A percentile compares a stretch with the other conserved stretches of the same genome.
Evolutionary conservation across 2,888 invertebrate genomes (phyloP).

Genomic region (Oasisia sp.): DNA sequence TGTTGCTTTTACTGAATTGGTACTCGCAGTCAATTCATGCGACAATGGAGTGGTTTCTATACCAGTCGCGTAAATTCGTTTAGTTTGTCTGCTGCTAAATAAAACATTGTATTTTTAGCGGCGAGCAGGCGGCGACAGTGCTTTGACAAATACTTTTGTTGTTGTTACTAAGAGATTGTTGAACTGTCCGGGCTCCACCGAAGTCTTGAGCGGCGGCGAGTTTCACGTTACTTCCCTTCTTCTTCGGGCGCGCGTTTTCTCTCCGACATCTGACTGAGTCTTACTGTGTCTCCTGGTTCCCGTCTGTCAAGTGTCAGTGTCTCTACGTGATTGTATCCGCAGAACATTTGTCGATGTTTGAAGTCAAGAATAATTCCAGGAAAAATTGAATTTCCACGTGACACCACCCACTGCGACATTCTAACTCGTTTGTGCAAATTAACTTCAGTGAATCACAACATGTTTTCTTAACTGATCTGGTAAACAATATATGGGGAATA

Average conservation of each 20-base stretch:
- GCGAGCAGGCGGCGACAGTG: not conserved
- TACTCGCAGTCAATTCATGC: not conserved
- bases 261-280: not conserved
- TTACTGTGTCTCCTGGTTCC: not conserved
- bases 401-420: too few species aligned
- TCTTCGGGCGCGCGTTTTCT: not conserved
- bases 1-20: not conserved
- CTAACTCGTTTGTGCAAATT: too few species aligned
- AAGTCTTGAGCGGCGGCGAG: not conserved
- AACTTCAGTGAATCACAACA: too few species aligned
- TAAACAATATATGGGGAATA: too few species aligned
- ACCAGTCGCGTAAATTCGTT: not conserved
- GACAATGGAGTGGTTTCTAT: not conserved
- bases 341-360: not conserved
- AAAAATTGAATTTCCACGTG: too few species aligned
- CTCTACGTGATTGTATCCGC: not conserved
- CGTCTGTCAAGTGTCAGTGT: not conserved
- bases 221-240: not conserved
- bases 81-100: not conserved
- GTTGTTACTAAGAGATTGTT: not conserved
- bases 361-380: too few species aligned
- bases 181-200: not conserved
- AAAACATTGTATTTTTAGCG: not conserved
- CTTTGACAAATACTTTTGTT: not conserved
- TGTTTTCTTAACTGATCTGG: too few species aligned